Conservation (phyloP, 2,113 vertebrate genomes). For the Carassius auratus region DNA sequence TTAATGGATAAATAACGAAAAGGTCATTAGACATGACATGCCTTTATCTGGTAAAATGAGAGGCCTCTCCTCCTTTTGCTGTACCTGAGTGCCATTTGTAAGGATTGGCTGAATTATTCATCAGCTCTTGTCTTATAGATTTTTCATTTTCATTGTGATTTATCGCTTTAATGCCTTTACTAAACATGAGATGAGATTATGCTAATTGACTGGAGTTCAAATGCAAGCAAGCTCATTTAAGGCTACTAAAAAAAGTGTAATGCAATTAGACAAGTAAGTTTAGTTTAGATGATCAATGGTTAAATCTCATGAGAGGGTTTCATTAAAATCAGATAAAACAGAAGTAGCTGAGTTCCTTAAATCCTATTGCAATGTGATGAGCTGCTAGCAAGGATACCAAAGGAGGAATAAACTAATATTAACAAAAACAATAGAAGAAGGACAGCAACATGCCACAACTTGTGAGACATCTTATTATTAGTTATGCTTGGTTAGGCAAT, state of each 20-base stretch:
- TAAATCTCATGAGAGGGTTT: neutral
- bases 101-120: constrained; percentile 75
- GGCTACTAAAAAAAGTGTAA: neutral
- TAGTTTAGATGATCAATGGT: neutral
- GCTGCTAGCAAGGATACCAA: neutral
- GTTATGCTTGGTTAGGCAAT: too few relatives aligned
- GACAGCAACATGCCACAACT: neutral
- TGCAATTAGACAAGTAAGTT: neutral
- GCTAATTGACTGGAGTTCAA: neutral
- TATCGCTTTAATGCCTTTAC: neutral
- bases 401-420: neutral
- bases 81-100: constrained; percentile 28
- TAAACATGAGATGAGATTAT: neutral
- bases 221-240: neutral
- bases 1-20: constrained; percentile 52
- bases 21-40: constrained; percentile 68
- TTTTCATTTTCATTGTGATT: constrained; percentile 43
- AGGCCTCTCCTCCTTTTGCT: constrained; percentile 53
- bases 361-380: neutral
- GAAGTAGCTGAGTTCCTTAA: constrained; percentile 12
- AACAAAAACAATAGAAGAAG: neutral
- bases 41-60: constrained; percentile 72
- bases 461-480: neutral
- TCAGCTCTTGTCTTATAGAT: constrained; percentile 51
- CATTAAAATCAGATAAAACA: neutral